These are phyloP conservation scores for Rosalia funebris DNA, from an alignment of 2,888 invertebrate species.

Conservation along the genomic window DNA sequence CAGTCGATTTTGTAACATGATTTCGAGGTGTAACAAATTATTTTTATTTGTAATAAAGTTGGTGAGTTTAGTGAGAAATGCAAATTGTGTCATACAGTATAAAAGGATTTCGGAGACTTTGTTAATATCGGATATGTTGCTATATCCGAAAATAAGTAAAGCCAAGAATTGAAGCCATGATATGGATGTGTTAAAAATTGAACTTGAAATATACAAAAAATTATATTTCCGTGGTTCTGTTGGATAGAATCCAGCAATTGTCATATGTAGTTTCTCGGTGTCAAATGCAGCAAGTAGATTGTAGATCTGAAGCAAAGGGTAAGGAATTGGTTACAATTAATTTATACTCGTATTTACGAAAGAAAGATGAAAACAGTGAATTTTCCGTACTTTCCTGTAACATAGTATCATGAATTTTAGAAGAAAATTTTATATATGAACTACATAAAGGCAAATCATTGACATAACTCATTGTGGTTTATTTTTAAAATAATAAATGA, in stretches of 20 bases:
- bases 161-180: constrained; percentile 26
- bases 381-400: too few relatives aligned
- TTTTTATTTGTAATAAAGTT: constrained; percentile 29
- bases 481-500: too few relatives aligned
- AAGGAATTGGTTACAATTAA: too few relatives aligned
- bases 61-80: constrained; percentile 35
- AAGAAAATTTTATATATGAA: too few relatives aligned
- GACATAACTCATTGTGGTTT: too few relatives aligned
- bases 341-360: too few relatives aligned
- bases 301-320: background rate
- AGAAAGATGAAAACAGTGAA: too few relatives aligned
- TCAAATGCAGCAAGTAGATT: background rate
- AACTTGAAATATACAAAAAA: constrained; percentile 14
- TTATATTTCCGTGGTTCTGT: constrained; percentile 17
- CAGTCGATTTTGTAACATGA: constrained; percentile 26
- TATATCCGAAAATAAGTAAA: constrained; percentile 15
- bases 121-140: constrained; percentile 25
- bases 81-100: constrained; percentile 38
- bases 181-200: constrained; percentile 28
- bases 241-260: constrained; percentile 35
- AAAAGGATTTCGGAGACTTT: constrained; percentile 38
- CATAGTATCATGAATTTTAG: too few relatives aligned
- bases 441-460: too few relatives aligned
- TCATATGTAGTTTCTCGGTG: constrained; percentile 1
- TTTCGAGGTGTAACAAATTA: constrained; percentile 28